Base-by-base conservation (phyloP, 53 echinoderm and acorn worm genomes). In the Echinometra lucunter region DNA sequence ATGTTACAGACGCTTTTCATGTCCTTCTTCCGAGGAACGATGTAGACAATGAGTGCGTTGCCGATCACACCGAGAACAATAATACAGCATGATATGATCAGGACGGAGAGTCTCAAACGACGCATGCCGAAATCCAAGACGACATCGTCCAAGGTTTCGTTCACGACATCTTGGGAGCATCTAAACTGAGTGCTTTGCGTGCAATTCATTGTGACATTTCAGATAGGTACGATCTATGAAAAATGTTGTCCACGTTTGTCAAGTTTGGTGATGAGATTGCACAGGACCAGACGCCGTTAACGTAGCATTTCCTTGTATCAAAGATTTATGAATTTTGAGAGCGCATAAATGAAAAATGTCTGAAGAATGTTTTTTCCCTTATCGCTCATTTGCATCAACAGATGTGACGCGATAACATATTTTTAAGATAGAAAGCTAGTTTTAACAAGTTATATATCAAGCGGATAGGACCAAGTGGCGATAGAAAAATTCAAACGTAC, bases 1-100 rank as follows among this genome's bases (percentile, higher is more conserved):
- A 94, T 32, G 60, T 94, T 94, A 82, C 94, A 94, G 40, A 94
- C 94, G 85, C 44, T 94, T 13, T 23, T 40, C 94, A 94, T 94
- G 44, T 83, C 85, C 66, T 94, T 94, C 63, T 60, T 38, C 4
- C n/a, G n/a, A 7, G 83, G 57, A 11, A 83, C 94, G 40, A 94
- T 66, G 94, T 58, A 66, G 45, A 94, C 85, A 81, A 94, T 67
- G 45, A 83, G 94, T 3, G 27, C 82, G 32, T 94, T 94, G 44
- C 83, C 94, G 44, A 83, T 34, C 12, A 94, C 44, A 9, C 94
- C 94, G 44, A 94, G 25, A 12, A 63, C 17, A 25, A 94, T 17
- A 37, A 40, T 18, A 19, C 83, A 17, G 32, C 94, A 94, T 16
- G 94, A 42, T 21, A 94, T 63, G 66, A 85, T 27, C 13, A 94